Conservation (phyloP, 2,888 invertebrate genomes). For the Linyphia triangularis region DNA sequence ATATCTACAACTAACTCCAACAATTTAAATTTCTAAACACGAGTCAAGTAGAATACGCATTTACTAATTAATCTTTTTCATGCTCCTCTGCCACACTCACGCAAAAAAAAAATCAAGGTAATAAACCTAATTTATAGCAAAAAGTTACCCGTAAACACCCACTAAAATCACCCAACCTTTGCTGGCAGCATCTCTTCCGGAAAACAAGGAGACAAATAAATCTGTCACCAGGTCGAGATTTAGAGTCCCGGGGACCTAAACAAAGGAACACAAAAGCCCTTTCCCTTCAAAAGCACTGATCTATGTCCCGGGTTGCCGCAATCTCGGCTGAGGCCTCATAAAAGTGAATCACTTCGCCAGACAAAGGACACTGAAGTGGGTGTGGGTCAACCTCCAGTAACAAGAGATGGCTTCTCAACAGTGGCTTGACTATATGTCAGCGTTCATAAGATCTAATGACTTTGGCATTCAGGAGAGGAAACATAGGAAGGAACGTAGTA, state of each 20-base stretch:
- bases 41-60: no score
- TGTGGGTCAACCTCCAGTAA: conserved; percentile 43
- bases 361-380: conserved; percentile 60
- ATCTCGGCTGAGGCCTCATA: conserved; percentile 58
- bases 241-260: conserved; percentile 41
- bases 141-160: conserved; percentile 12
- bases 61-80: no score
- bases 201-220: conserved; percentile 40
- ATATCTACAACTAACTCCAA: no score
- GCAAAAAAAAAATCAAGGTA: not conserved
- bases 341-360: conserved; percentile 63
- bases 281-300: conserved; percentile 34
- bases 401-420: conserved; percentile 10
- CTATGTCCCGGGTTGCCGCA: conserved; percentile 40
- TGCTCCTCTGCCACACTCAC: not conserved
- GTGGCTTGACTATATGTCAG: not conserved
- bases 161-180: conserved; percentile 26
- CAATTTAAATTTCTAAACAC: no score
- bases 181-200: conserved; percentile 4
- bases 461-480: not conserved
- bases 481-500: no score
- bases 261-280: conserved; percentile 43
- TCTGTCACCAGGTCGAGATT: conserved; percentile 41
- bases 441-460: not conserved
- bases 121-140: not conserved